Evolutionary conservation across 2,888 invertebrate genomes (phyloP), one percentile per base, ranked within the genome.

Genomic region (Mythimna albipuncta): DNA sequence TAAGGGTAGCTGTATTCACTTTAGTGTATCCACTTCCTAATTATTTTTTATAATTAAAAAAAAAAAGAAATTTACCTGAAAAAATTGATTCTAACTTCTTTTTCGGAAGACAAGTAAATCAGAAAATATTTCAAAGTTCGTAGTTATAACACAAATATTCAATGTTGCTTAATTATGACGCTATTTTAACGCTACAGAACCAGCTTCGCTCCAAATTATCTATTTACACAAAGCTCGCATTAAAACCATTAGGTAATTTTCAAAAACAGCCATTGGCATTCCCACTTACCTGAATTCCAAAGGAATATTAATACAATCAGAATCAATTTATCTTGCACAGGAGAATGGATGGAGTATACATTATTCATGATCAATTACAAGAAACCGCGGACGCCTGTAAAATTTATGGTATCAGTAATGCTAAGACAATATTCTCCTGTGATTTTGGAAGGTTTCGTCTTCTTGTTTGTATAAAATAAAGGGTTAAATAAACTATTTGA

Each of bases 301-400:
- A 69, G 85, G 85, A 85, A 87, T 87, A 86, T 85, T 86, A 87
- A 88, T 87, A 87, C 87, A 86, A 89, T 88, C 79, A 82, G 71
- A 88, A 87, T 88, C 89, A 89, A 89, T 89, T 88, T 88, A 89
- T 88, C 88, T 86, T 80, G 77, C 82, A 81, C 81, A 79, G 70
- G 68, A 80, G 81, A 80, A 88, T 79, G 81, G 85, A 85, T 83
- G 86, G 73, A 73, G 64, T 67, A 84, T 89, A 88, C 88, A 89
- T 89, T 87, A 89, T 89, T 88, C 90, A 89, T 89, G 87, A 88
- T 83, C 90, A 89, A 89, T 89, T 89, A 89, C 83, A 82, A 86
- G 86, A 84, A 85, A 83, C 86, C 83, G 79, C 84, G 83, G 79
- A 83, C 80, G 82, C 81, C 85, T 85, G 86, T 78, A 71, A 81